Conservation (phyloP, 2,888 invertebrate species). For the Cheilosia vulpina region DNA sequence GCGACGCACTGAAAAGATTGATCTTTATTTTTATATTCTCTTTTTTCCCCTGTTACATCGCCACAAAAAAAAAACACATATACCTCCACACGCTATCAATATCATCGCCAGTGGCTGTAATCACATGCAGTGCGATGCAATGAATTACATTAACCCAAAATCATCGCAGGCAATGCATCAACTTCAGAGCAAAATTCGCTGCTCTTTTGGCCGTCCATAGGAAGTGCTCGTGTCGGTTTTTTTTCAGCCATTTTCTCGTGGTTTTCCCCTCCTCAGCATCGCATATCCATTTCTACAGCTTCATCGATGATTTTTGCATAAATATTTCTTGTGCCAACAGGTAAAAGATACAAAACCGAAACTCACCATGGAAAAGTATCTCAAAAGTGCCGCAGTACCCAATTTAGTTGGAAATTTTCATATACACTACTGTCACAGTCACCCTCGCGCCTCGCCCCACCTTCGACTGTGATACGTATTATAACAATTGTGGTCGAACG, state of each 20-base stretch:
- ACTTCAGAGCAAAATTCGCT: constrained; percentile 44
- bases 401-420: constrained; percentile 36
- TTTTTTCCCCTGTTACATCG: constrained; percentile 52
- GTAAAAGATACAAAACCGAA: constrained; percentile 68
- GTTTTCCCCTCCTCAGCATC: constrained; percentile 9
- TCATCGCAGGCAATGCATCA: constrained; percentile 72
- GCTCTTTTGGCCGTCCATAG: constrained; percentile 57
- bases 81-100: constrained; percentile 66
- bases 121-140: constrained; percentile 69
- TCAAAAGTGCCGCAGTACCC: constrained; percentile 60
- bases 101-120: constrained; percentile 68
- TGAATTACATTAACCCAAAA: constrained; percentile 75
- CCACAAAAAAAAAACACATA: constrained; percentile 21
- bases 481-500: constrained; percentile 41
- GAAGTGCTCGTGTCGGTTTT: constrained; percentile 68
- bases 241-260: constrained; percentile 30
- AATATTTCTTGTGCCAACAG: constrained; percentile 59
- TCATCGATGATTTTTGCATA: constrained; percentile 58
- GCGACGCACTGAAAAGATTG: not conserved
- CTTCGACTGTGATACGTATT: not conserved
- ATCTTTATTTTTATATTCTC: constrained; percentile 21
- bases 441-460: not conserved
- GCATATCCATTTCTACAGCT: constrained; percentile 38
- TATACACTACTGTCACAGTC: not conserved
- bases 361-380: constrained; percentile 62